phyloP scores from a whole-genome alignment of 1,140 invertebrate genomes.

The Bombus sibiricus region DNA sequence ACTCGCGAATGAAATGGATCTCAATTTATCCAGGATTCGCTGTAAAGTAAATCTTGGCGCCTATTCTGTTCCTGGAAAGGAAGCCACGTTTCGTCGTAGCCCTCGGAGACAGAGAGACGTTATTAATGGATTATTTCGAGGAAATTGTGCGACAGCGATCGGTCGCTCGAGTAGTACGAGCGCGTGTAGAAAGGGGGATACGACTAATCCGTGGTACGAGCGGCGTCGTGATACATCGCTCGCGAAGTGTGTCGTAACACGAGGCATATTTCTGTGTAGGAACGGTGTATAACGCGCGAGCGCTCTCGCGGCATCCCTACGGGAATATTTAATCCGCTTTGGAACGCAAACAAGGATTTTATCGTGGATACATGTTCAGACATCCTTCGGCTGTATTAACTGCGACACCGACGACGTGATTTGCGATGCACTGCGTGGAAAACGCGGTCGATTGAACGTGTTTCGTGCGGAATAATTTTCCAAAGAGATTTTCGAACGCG shows the following conservation, averaged over 20 bases:
- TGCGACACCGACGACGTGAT: not conserved
- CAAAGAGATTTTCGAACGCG: not conserved
- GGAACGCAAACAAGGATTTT: slow-evolving; percentile 50
- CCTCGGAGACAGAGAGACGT: not conserved
- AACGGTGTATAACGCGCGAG: not conserved
- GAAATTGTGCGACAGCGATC: slow-evolving; percentile 24
- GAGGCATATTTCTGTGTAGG: slow-evolving; percentile 23
- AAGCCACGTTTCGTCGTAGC: not conserved
- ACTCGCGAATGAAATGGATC: not conserved
- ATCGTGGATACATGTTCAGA: slow-evolving; percentile 30
- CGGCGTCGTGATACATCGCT: slow-evolving; percentile 14
- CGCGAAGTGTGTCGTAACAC: not conserved
- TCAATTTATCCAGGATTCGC: not conserved
- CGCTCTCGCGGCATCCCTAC: too few relatives aligned
- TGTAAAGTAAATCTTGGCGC: not conserved
- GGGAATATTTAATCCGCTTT: slow-evolving; percentile 43
- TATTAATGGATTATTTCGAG: slow-evolving; percentile 21
- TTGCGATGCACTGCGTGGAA: not conserved
- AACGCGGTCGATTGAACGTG: not conserved
- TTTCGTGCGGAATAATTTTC: not conserved
- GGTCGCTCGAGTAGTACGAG: not conserved
- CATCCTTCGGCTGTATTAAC: slow-evolving; percentile 32
- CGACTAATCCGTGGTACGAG: slow-evolving; percentile 29
- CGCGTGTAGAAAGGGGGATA: not conserved
- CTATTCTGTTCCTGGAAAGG: not conserved